Conservation (phyloP, 2,113 vertebrate genomes). For the Blennius ocellaris region DNA sequence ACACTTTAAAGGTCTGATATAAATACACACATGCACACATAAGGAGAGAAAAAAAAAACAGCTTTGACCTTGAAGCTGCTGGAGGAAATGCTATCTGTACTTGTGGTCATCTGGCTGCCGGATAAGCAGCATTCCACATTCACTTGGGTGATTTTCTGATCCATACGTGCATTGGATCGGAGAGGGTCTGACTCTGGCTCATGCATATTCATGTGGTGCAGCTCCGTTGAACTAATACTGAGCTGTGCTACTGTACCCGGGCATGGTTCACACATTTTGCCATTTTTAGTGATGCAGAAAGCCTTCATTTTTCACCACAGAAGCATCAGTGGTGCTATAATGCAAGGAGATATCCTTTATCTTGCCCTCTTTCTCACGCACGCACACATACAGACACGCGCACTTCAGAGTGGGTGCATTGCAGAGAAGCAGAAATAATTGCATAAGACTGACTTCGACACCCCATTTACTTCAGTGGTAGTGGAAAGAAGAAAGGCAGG, state of each 20-base stretch:
- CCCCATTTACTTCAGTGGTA: slow-evolving; percentile 43
- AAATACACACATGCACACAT: slow-evolving; percentile 7
- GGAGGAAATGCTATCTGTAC: slow-evolving; percentile 16
- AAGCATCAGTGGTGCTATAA: slow-evolving; percentile 33
- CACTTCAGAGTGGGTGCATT: slow-evolving; percentile 35
- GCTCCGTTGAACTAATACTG: background rate
- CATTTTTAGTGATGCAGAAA: slow-evolving; percentile 22
- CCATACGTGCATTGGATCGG: slow-evolving; percentile 23
- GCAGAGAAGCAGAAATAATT: slow-evolving; percentile 63
- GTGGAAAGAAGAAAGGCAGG: slow-evolving; percentile 22
- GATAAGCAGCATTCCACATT: slow-evolving; percentile 22
- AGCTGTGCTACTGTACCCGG: background rate
- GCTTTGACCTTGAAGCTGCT: slow-evolving; percentile 42
- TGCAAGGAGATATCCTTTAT: slow-evolving; percentile 25
- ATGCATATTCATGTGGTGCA: slow-evolving; percentile 37
- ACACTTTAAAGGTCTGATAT: slow-evolving; percentile 1
- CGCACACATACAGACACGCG: slow-evolving; percentile 7
- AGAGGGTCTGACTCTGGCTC: background rate
- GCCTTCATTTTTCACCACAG: slow-evolving; percentile 27
- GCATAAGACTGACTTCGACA: slow-evolving; percentile 53
- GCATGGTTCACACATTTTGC: slow-evolving; percentile 3
- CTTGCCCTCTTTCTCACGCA: background rate
- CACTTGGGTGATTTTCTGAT: slow-evolving; percentile 11
- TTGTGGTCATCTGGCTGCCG: slow-evolving; percentile 29
- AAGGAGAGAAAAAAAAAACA: background rate